Conservation (phyloP, 2,797 vertebrate genomes). For the Schizopygopsis pylzovi region DNA sequence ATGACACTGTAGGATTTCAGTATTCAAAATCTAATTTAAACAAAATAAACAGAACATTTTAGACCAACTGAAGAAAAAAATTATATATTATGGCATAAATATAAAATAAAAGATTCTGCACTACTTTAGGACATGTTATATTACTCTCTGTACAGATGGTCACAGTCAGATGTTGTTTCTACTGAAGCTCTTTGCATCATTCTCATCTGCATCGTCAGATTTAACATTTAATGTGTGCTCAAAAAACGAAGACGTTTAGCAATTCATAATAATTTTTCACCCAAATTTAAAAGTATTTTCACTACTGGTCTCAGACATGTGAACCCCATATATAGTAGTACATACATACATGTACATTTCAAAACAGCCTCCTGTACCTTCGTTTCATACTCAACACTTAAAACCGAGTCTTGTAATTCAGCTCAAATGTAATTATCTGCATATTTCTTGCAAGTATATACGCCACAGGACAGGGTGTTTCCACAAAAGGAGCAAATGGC, state of each 20-base stretch:
- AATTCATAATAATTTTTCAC: background rate
- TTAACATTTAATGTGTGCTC: background rate
- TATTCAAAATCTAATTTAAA: background rate
- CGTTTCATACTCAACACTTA: constrained; percentile 55
- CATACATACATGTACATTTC: background rate
- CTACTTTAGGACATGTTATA: background rate
- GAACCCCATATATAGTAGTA: background rate
- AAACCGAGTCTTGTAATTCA: constrained; percentile 67
- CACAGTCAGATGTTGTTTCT: too few relatives aligned
- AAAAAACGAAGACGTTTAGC: background rate
- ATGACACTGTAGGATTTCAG: background rate
- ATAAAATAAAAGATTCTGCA: background rate
- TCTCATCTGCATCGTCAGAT: background rate
- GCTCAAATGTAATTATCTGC: constrained; percentile 67
- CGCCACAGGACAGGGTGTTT: constrained; percentile 44
- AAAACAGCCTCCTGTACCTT: background rate
- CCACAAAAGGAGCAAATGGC: background rate
- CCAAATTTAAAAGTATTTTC: background rate
- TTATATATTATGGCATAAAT: too few relatives aligned
- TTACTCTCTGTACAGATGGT: too few relatives aligned
- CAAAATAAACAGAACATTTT: background rate
- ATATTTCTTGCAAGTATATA: constrained; percentile 64
- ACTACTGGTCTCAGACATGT: background rate
- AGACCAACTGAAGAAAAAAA: too few relatives aligned
- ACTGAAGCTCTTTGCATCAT: background rate